A percentile compares a stretch with the other conserved stretches of the same genome.
Evolutionary conservation across 2,888 invertebrate species (phyloP).

Genomic region (Leistus spinibarbis): DNA sequence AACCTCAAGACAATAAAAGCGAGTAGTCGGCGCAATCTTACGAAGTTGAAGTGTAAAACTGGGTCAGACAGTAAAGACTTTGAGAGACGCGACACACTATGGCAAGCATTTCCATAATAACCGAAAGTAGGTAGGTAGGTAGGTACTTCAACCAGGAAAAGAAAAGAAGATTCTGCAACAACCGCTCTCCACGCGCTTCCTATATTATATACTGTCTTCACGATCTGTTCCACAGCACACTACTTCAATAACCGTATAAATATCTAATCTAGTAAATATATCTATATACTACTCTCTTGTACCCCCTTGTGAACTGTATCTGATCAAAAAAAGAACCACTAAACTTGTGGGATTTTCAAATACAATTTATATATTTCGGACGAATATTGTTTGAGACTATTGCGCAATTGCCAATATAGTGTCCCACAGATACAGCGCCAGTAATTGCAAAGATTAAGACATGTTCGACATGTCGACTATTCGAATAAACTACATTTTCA

Average conservation of each 20-base stretch:
- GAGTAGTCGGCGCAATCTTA: background rate
- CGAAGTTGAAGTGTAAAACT: conserved; percentile 28
- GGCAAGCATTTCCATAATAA: conserved; percentile 26
- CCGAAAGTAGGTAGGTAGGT: no score
- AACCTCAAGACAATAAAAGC: conserved; percentile 21
- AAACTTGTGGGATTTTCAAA: no score
- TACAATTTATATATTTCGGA: no score
- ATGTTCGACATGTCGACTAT: no score
- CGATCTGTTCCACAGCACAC: background rate
- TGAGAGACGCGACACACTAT: background rate
- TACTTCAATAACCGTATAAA: background rate
- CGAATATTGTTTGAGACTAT: no score
- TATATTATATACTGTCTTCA: background rate
- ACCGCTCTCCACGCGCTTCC: background rate
- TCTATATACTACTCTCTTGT: no score
- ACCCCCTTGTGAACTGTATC: no score
- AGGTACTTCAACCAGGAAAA: conserved; percentile 23
- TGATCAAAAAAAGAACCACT: no score
- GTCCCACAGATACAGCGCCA: no score
- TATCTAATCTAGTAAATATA: background rate
- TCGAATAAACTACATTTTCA: no score
- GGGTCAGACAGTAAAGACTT: conserved; percentile 26
- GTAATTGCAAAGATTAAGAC: no score
- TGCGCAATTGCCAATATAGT: no score
- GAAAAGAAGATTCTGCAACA: conserved; percentile 15